A percentile compares a stretch with the other conserved stretches of the same genome.
Conservation (phyloP, 2,888 invertebrate species). For the Drosophila leonis region DNA sequence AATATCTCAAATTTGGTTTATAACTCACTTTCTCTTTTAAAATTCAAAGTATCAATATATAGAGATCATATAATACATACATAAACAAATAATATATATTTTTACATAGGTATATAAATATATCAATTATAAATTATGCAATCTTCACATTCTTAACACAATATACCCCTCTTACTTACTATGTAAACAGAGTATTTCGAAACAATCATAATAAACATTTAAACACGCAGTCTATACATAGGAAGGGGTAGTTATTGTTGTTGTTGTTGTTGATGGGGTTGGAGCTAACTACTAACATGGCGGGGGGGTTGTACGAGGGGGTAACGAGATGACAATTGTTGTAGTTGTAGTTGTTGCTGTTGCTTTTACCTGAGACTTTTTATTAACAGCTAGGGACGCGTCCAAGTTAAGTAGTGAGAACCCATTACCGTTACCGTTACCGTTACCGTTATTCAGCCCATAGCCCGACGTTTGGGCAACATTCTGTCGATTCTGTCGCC, state of each 20-base stretch:
- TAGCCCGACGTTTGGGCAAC: slow-evolving; percentile 83
- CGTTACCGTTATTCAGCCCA: slow-evolving; percentile 81
- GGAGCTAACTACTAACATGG: slow-evolving; percentile 12
- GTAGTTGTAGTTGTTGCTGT: slow-evolving; percentile 5
- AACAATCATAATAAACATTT: slow-evolving; percentile 4
- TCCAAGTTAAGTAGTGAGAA: slow-evolving; percentile 85
- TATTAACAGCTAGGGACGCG: slow-evolving; percentile 83
- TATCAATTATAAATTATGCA: no score
- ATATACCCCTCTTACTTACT: neutral
- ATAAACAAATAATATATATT: no score
- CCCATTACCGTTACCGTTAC: slow-evolving; percentile 48
- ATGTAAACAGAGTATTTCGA: slow-evolving; percentile 9
- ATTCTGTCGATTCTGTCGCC: slow-evolving; percentile 84
- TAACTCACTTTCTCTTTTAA: neutral
- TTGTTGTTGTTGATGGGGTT: neutral
- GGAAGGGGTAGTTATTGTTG: neutral
- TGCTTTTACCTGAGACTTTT: slow-evolving; percentile 85
- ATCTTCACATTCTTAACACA: neutral
- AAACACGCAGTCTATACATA: slow-evolving; percentile 3
- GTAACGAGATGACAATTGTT: slow-evolving; percentile 9
- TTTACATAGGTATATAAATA: no score
- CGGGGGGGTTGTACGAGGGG: neutral
- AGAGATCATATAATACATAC: no score
- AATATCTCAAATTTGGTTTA: neutral
- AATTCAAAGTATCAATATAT: no score